Percentiles rank a stretch among this genome's conserved stretches.
These are phyloP conservation scores for Anadara kagoshimensis DNA, from an alignment of 1,140 invertebrate species.

Conservation along the genomic window DNA sequence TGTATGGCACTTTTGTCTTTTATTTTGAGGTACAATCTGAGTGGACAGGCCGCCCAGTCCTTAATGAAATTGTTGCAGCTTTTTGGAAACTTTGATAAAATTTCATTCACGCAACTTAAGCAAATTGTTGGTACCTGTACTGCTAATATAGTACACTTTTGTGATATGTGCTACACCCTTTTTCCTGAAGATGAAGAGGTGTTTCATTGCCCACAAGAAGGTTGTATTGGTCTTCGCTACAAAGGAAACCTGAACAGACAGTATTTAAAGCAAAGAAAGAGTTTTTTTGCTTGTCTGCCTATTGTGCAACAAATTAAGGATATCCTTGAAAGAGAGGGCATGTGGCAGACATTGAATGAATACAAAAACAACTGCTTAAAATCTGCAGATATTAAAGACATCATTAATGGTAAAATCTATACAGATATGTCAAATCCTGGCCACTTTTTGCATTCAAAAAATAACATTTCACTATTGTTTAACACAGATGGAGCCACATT, in stretches of 20 bases:
- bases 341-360: conserved; percentile 19
- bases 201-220: conserved; percentile 3
- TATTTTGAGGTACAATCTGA: background rate
- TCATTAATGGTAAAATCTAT: conserved; percentile 2
- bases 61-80: conserved; percentile 5
- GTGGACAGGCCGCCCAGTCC: background rate
- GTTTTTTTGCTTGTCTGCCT: too few species aligned
- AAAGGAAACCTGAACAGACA: background rate
- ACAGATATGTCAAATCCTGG: conserved; percentile 3
- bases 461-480: background rate
- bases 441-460: conserved; percentile 1
- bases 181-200: conserved; percentile 8
- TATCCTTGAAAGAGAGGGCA: background rate
- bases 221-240: conserved; percentile 1
- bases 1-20: background rate
- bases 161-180: conserved; percentile 6
- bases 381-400: background rate
- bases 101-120: conserved; percentile 4
- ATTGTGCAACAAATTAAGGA: too few species aligned
- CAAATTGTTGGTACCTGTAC: conserved; percentile 1
- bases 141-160: conserved; percentile 5
- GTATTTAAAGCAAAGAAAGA: conserved; percentile 1
- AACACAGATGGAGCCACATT: conserved; percentile 3
- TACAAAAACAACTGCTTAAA: background rate
- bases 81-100: conserved; percentile 1